Conservation (phyloP, 2,888 invertebrate species). For the Galeopsomyia nigrocyanea region DNA sequence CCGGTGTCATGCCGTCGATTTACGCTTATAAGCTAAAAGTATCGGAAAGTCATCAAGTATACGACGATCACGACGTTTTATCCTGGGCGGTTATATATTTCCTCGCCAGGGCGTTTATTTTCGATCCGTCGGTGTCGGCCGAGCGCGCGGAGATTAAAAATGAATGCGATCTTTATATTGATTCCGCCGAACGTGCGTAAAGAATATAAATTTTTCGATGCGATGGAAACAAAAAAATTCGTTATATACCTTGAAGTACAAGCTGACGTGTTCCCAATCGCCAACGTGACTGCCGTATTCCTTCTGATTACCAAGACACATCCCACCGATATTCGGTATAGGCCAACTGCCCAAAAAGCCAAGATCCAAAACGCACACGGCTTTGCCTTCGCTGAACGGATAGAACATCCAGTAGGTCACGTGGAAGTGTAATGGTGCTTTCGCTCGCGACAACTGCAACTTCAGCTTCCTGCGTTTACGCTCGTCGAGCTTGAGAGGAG, state of each 20-base stretch:
- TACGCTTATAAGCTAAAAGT: too few species aligned
- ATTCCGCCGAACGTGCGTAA: background rate
- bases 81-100: too few species aligned
- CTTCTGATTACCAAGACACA: slow-evolving; percentile 73
- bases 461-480: slow-evolving; percentile 19
- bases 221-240: too few species aligned
- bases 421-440: slow-evolving; percentile 70
- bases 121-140: too few species aligned
- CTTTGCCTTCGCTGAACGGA: slow-evolving; percentile 77
- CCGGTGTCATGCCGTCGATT: too few species aligned
- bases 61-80: too few species aligned
- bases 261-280: slow-evolving; percentile 79
- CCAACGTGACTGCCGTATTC: slow-evolving; percentile 77
- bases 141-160: too few species aligned
- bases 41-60: too few species aligned
- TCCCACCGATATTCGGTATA: slow-evolving; percentile 73
- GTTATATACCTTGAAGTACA: slow-evolving; percentile 73
- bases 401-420: slow-evolving; percentile 81
- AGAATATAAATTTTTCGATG: too few species aligned
- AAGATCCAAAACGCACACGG: slow-evolving; percentile 69
- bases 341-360: slow-evolving; percentile 75
- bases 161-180: background rate
- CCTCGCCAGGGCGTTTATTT: too few species aligned
- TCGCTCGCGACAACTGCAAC: background rate
- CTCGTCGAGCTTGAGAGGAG: background rate